Evolutionary conservation across 1,140 invertebrate genomes (phyloP).

Genomic region (Glossosoma conforme): DNA sequence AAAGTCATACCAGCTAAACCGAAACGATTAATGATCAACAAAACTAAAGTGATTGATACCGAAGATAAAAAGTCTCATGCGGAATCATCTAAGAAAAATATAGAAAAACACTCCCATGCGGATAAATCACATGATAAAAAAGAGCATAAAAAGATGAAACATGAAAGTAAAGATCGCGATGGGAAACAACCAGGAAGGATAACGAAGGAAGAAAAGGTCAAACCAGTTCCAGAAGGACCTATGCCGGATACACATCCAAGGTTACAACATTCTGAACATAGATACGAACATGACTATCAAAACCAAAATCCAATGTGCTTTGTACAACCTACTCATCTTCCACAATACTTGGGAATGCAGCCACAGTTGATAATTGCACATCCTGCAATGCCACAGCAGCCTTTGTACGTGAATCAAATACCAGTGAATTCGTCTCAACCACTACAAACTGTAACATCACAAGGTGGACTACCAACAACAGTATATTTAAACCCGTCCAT

Average conservation of each 20-base stretch:
- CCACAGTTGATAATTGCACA: constrained; percentile 38
- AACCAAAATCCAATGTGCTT: constrained; percentile 57
- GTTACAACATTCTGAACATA: constrained; percentile 69
- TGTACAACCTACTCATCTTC: constrained; percentile 59
- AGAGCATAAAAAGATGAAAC: constrained; percentile 37
- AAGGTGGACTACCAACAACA: constrained; percentile 24
- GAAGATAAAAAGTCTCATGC: constrained; percentile 30
- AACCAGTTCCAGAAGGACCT: constrained; percentile 45
- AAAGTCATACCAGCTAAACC: constrained; percentile 46
- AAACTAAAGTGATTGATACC: constrained; percentile 39
- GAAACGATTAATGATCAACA: constrained; percentile 46
- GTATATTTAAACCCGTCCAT: constrained; percentile 26
- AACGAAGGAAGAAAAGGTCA: constrained; percentile 46
- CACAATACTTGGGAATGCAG: constrained; percentile 58
- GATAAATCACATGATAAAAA: constrained; percentile 40
- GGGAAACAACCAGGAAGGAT: constrained; percentile 42
- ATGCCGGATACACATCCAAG: constrained; percentile 59
- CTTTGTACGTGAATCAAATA: constrained; percentile 45
- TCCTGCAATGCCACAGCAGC: constrained; percentile 39
- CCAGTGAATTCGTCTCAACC: constrained; percentile 22
- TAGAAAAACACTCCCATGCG: constrained; percentile 9
- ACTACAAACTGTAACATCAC: constrained; percentile 19
- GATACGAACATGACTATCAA: constrained; percentile 60
- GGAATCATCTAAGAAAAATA: constrained; percentile 25
- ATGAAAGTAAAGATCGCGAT: constrained; percentile 43